Evolutionary conservation across 2,797 vertebrate species (phyloP), one percentile per base, ranked within the genome.

Genomic region (Eulemur coronatus): DNA sequence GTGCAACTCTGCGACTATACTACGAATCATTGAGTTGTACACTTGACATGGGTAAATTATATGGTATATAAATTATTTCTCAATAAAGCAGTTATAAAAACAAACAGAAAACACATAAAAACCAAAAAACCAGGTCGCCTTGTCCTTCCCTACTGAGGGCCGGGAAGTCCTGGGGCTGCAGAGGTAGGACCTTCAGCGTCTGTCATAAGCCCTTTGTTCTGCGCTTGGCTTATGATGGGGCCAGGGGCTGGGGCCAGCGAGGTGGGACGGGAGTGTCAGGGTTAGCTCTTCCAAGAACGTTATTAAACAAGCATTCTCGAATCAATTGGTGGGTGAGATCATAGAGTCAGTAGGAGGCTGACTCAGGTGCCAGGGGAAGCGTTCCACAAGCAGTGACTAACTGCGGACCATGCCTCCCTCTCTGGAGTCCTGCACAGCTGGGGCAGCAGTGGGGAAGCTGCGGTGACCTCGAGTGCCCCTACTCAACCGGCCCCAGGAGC

Each of bases 381-480:
- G 17, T 86, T 90, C 89, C 92, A 95, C 72, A 48, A 86, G 87
- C 67, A 61, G 30, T 12, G 50, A 81, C 91, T 80, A 15, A 96
- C 5, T 0, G 33, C 26, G 59, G 38, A 7, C 48, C 28, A 4
- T n/a, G 75, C 12, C 46, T 95, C 85, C 46, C 43, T 70, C 35
- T 55, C 85, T 52, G 22, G 79, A 70, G 61, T 61, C 61, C 43
- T 76, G 13, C 55, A 17, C 57, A 92, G 94, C 84, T 63, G 81
- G 15, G 48, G 84, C 0, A 52, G 75, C 69, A 18, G 3, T 30
- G 22, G 72, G 78, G 57, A 30, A 35, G 57, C 33, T 43, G 0
- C 0, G 0, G 78, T 50, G 92, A 91, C 97, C 97, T 96, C 90
- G n/a, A 30, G 87, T 46, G 93, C 50, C 91, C 96, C 41, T 0